A percentile compares a stretch with the other conserved stretches of the same genome.
These are phyloP conservation scores for Microplitis demolitor DNA, from an alignment of 1,140 invertebrate species.

Conservation along the genomic window DNA sequence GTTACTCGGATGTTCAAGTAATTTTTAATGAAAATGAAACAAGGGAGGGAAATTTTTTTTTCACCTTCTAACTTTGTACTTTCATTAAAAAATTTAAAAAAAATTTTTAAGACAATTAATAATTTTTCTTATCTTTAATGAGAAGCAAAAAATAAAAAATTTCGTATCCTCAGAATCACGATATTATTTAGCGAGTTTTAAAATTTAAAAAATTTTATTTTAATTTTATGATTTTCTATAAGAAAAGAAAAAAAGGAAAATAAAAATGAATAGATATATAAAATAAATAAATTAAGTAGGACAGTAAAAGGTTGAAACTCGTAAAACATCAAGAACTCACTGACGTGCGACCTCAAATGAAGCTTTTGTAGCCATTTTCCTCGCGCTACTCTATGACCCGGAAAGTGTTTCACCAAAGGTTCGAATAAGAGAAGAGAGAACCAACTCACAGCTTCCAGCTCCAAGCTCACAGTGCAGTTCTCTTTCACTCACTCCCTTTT, in stretches of 20 bases:
- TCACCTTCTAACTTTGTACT: too few species aligned
- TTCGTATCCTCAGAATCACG: too few species aligned
- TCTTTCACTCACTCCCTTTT: not conserved
- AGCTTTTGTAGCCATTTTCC: conserved; percentile 8
- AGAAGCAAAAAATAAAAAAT: too few species aligned
- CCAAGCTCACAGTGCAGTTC: not conserved
- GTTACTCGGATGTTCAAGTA: too few species aligned
- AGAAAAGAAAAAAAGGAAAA: too few species aligned
- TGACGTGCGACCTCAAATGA: conserved; percentile 7
- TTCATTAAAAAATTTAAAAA: too few species aligned
- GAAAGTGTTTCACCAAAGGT: not conserved
- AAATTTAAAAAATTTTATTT: not conserved
- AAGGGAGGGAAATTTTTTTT: too few species aligned
- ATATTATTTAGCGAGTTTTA: too few species aligned
- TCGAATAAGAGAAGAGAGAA: conserved; percentile 2
- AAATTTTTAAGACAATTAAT: too few species aligned
- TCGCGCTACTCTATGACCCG: conserved; percentile 6
- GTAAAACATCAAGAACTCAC: not conserved
- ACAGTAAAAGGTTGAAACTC: not conserved
- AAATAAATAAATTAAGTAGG: not conserved
- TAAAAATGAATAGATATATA: not conserved
- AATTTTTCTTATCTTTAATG: too few species aligned
- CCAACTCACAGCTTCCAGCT: not conserved
- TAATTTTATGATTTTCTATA: too few species aligned
- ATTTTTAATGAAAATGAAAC: too few species aligned